Evolutionary conservation across 2,888 invertebrate species (phyloP), one percentile per base, ranked within the genome.

Genomic region (Pterostichus niger): DNA sequence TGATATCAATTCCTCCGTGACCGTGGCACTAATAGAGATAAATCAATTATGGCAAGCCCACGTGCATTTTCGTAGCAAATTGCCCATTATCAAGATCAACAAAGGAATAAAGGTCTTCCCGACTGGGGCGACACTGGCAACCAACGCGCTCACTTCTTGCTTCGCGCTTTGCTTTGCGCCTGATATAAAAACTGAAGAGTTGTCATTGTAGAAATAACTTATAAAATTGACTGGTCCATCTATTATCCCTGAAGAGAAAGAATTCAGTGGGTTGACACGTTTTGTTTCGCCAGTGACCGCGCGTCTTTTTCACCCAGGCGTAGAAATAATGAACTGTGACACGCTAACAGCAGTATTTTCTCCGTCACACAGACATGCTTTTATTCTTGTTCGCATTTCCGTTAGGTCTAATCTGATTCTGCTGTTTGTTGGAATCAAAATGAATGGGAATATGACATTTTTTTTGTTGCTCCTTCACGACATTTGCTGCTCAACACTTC

Each of bases 301-400:
- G 52, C 10, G 31, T 35, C 76, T 35, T 61, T 52, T 68, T 64
- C 64, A 33, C 24, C 49, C 17, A 80, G 46, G 82, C 40, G 61
- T 31, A 73, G 59, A 75, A 82, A 75, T 82, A 82, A 82, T 82
- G 82, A 82, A 75, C 82, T 82, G 82, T 82, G 82, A 82, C 82
- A 82, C 82, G 75, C 75, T 82, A 81, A 81, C 81, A 81, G 81
- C 80, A 80, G 80, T 80, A 80, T 80, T 80, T 80, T 80, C 80
- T 49, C 24, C 80, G 80, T 80, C 80, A 64, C 80, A 80, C 68
- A 80, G 80, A 80, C 80, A 61, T 80, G 80, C 80, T 80, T 80
- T 80, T 80, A 49, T 80, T 80, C 46, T 49, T 68, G 80, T 80
- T 80, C 80, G 68, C 80, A 80, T 81, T 81, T 81, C 73, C 73